A percentile compares a stretch with the other conserved stretches of the same genome.
Conservation (phyloP, 2,113 vertebrate genomes). For the cattle (Bos taurus) region DNA sequence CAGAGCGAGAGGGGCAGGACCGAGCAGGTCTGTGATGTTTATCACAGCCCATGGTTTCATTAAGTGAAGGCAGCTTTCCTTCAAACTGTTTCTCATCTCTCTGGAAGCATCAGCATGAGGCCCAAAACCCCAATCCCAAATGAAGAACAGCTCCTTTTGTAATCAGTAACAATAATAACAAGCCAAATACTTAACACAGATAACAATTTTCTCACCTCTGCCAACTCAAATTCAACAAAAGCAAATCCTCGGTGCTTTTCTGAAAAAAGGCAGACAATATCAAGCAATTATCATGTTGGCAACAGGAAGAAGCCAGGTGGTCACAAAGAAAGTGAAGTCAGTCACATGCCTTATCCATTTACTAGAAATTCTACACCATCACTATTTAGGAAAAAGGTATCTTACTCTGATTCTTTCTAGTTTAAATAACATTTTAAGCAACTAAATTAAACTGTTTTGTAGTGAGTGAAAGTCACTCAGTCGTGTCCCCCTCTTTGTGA, state of each 20-base stretch:
- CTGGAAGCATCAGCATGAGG: not conserved
- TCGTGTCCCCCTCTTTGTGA: not conserved
- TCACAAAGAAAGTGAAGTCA: not conserved
- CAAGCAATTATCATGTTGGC: not conserved
- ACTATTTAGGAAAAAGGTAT: not conserved
- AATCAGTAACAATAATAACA: not conserved
- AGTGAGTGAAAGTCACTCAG: not conserved
- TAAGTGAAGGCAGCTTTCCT: not conserved
- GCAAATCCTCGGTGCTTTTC: slow-evolving; percentile 98
- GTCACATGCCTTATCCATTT: not conserved
- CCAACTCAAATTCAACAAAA: slow-evolving; percentile 95
- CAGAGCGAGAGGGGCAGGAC: not conserved
- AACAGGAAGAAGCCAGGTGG: not conserved
- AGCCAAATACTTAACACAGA: not conserved
- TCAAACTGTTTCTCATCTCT: not conserved
- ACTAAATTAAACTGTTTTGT: not conserved
- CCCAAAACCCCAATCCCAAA: not conserved
- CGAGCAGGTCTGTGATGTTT: not conserved
- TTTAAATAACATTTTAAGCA: not conserved
- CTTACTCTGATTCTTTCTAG: not conserved
- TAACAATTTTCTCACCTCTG: slow-evolving; percentile 85
- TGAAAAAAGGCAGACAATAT: slow-evolving; percentile 57
- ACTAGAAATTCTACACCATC: not conserved
- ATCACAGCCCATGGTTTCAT: not conserved
- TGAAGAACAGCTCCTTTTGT: not conserved